A percentile compares a stretch with the other conserved stretches of the same genome.
Evolutionary conservation across 92 coral and sea anemone species (phyloP).

Genomic region (Paragorgia papillata): DNA sequence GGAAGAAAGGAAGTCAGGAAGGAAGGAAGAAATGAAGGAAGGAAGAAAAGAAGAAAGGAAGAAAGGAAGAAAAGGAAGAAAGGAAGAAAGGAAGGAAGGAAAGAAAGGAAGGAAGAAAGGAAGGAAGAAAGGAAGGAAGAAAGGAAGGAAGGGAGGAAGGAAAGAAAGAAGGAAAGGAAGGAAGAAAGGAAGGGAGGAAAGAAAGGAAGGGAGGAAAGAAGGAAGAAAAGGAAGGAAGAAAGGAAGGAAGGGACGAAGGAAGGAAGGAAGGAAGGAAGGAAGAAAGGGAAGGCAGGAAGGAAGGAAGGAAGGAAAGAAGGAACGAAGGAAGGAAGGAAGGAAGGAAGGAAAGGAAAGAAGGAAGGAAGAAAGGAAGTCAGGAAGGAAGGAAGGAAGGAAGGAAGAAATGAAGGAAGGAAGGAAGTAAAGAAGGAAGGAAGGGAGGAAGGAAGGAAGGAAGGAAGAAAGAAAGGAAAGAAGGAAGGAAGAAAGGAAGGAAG

Average conservation of each 20-base stretch:
- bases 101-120: constrained; percentile 1
- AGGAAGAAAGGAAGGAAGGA: neutral
- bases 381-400: neutral
- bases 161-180: neutral
- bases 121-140: neutral
- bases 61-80: neutral
- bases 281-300: neutral
- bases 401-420: neutral
- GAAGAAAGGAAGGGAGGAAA: neutral
- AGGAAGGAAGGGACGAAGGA: constrained; percentile 2
- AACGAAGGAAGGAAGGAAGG: neutral
- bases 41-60: neutral
- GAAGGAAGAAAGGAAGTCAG: neutral
- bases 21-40: neutral
- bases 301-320: neutral
- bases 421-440: neutral
- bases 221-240: neutral
- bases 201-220: neutral
- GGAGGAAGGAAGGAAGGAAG: constrained; percentile 37
- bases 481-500: constrained; percentile 77
- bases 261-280: constrained; percentile 2
- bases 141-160: neutral
- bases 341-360: neutral
- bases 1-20: neutral
- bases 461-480: constrained; percentile 29